These are phyloP conservation scores for Scaptodrosophila lebanonensis DNA, from an alignment of 1,140 invertebrate genomes.

Conservation along the genomic window DNA sequence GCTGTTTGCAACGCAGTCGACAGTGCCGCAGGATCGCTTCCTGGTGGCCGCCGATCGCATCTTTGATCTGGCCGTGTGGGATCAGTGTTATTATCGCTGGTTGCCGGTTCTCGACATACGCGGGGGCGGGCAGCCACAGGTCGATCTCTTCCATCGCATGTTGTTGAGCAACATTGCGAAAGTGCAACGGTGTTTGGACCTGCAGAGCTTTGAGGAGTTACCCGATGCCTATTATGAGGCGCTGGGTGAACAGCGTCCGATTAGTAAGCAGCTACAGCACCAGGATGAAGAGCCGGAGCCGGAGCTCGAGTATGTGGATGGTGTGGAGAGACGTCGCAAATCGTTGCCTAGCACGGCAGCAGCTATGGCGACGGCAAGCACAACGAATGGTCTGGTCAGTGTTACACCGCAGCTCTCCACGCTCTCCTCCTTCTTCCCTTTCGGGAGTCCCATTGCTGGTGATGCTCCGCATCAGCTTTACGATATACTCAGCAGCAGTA, in stretches of 20 bases:
- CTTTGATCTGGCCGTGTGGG: slow-evolving; percentile 86
- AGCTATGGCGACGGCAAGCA: neutral
- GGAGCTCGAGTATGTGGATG: slow-evolving; percentile 61
- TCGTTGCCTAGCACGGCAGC: slow-evolving; percentile 8
- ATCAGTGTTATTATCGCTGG: slow-evolving; percentile 93
- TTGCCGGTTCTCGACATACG: slow-evolving; percentile 88
- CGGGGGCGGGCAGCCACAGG: slow-evolving; percentile 84
- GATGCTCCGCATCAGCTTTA: slow-evolving; percentile 69
- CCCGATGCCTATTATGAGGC: slow-evolving; percentile 62
- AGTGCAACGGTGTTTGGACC: slow-evolving; percentile 75
- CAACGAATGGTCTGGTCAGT: slow-evolving; percentile 42
- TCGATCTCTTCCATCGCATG: slow-evolving; percentile 81
- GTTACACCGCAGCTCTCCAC: slow-evolving; percentile 42
- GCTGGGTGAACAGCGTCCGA: slow-evolving; percentile 31
- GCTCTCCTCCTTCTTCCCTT: slow-evolving; percentile 79
- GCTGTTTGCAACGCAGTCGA: slow-evolving; percentile 63
- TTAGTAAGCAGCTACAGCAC: neutral
- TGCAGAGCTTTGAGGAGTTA: slow-evolving; percentile 64
- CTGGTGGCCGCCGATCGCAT: slow-evolving; percentile 80
- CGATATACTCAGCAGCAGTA: slow-evolving; percentile 68
- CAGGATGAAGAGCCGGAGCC: neutral
- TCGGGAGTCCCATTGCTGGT: slow-evolving; percentile 68
- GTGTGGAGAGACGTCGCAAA: slow-evolving; percentile 60
- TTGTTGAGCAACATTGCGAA: slow-evolving; percentile 80
- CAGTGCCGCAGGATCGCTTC: slow-evolving; percentile 62